A percentile compares a stretch with the other conserved stretches of the same genome.
Conservation (phyloP, 2,113 vertebrate genomes). For the Rhinichthys klamathensis region DNA sequence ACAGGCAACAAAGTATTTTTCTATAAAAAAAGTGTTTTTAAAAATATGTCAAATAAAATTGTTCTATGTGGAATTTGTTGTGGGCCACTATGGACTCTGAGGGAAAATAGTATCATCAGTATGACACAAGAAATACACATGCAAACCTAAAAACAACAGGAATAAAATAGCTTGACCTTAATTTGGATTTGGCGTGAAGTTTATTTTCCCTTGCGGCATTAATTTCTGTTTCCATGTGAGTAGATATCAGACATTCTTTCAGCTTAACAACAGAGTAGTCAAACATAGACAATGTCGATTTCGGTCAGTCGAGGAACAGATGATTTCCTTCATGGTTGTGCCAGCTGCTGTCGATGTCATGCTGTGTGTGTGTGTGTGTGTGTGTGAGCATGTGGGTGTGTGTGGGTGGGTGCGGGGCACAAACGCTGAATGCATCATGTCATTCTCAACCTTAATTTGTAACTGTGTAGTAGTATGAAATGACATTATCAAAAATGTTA, state of each 20-base stretch:
- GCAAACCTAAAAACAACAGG: not conserved
- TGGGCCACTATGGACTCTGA: not conserved
- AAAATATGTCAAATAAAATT: not conserved
- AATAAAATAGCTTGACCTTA: conserved; percentile 26
- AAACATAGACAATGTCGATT: conserved; percentile 39
- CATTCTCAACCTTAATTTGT: conserved; percentile 2
- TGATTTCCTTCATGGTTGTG: conserved; percentile 31
- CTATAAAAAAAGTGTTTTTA: not conserved
- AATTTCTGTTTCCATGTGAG: conserved; percentile 33
- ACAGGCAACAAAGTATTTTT: not conserved
- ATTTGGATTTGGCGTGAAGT: conserved; percentile 30
- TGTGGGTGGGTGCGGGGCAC: not conserved
- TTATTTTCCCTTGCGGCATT: conserved; percentile 18
- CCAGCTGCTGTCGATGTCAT: conserved; percentile 29
- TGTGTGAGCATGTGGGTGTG: not conserved
- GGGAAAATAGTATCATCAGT: not conserved
- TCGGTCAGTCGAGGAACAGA: conserved; percentile 23
- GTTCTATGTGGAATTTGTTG: not conserved
- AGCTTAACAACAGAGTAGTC: conserved; percentile 31
- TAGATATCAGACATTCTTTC: conserved; percentile 36
- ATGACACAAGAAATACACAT: not conserved
- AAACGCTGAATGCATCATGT: conserved; percentile 23
- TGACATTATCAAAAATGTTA: not conserved
- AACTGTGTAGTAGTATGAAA: not conserved
- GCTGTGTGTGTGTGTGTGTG: not conserved